phyloP scores from a whole-genome alignment of 2,797 vertebrate species.

The Allobates femoralis region DNA sequence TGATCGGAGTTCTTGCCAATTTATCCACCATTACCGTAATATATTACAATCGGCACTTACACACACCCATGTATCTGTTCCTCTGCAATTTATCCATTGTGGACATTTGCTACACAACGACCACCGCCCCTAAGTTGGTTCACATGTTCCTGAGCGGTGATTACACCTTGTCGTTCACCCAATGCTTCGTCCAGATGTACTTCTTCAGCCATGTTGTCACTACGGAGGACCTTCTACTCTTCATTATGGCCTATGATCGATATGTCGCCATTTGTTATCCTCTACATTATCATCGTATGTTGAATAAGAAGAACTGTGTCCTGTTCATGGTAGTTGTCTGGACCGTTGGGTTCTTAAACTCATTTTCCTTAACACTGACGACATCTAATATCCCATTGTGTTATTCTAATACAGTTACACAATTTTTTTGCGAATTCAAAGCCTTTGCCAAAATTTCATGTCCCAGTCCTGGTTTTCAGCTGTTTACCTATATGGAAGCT shows the following conservation, averaged over 20 bases:
- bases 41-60: not conserved
- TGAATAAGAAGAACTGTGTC: constrained; percentile 5
- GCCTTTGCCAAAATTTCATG: constrained; percentile 8
- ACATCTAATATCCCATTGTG: not conserved
- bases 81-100: constrained; percentile 22
- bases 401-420: not conserved
- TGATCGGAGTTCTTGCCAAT: not conserved
- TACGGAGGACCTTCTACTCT: not conserved
- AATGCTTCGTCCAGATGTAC: constrained; percentile 8
- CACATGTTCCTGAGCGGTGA: constrained; percentile 13
- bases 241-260: constrained; percentile 26
- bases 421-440: constrained; percentile 22
- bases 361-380: not conserved
- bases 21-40: not conserved
- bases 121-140: constrained; percentile 17
- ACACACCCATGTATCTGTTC: constrained; percentile 33
- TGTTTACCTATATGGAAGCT: not conserved
- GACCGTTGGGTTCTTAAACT: not conserved
- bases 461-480: not conserved
- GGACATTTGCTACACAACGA: not conserved
- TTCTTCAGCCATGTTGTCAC: not conserved
- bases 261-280: constrained; percentile 42
- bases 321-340: not conserved
- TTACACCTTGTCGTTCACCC: not conserved
- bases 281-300: not conserved